These are phyloP conservation scores for Nyctereutes procyonoides DNA, from an alignment of 2,113 vertebrate genomes.

Conservation along the genomic window DNA sequence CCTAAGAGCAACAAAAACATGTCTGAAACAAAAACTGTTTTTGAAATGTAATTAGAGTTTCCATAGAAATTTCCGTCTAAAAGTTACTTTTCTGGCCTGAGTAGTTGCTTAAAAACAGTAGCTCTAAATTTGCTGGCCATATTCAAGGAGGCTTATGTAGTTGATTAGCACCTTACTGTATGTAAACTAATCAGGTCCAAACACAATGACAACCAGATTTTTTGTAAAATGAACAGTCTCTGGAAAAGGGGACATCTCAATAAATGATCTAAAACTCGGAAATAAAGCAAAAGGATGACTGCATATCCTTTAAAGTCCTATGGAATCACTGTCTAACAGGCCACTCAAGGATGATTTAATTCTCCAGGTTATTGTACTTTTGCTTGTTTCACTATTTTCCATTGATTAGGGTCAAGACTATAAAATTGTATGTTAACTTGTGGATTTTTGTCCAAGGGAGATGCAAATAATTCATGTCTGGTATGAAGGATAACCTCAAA, in stretches of 20 bases:
- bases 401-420: not conserved
- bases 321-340: not conserved
- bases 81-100: conserved; percentile 24
- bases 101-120: not conserved
- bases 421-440: conserved; percentile 26
- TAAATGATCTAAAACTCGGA: conserved; percentile 38
- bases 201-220: not conserved
- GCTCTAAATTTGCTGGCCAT: not conserved
- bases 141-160: not conserved
- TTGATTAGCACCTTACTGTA: not conserved
- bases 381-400: conserved; percentile 32
- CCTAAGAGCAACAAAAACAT: not conserved
- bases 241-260: not conserved
- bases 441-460: conserved; percentile 4
- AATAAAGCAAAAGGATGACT: not conserved
- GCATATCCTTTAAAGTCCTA: not conserved
- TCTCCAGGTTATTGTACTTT: not conserved
- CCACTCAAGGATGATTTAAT: not conserved
- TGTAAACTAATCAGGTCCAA: not conserved
- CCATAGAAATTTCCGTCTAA: conserved; percentile 23
- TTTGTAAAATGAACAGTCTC: not conserved
- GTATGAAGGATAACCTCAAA: conserved; percentile 20
- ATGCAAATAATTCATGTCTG: conserved; percentile 32
- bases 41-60: not conserved
- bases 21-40: not conserved